Percentiles rank a stretch among this genome's conserved stretches.
phyloP scores from a whole-genome alignment of 1,140 invertebrate species.

The Scylla paramamosain region DNA sequence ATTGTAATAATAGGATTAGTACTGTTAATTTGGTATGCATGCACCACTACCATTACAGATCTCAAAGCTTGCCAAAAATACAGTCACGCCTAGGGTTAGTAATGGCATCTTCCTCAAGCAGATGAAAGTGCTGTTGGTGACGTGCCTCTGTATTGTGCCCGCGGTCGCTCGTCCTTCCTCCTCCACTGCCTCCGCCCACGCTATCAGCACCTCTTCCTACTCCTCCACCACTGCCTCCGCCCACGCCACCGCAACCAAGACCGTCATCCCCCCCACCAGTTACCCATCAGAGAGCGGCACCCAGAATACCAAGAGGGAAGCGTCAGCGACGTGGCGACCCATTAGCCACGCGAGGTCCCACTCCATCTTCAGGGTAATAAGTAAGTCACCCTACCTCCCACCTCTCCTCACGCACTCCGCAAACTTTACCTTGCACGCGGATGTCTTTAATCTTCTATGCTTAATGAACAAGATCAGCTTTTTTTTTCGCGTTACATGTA shows the following conservation, averaged over 20 bases:
- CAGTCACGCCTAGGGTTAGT: neutral
- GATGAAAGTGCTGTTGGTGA: neutral
- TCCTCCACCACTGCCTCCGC: no score
- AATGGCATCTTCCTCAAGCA: neutral
- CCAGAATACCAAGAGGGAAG: neutral
- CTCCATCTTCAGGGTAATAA: neutral
- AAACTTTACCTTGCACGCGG: no score
- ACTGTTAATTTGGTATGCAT: neutral
- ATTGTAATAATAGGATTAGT: neutral
- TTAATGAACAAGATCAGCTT: no score
- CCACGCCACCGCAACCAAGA: no score
- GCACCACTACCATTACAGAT: neutral
- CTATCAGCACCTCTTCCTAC: neutral
- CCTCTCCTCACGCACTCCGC: no score
- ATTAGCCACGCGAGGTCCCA: neutral
- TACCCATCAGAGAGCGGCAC: no score
- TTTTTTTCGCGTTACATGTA: no score
- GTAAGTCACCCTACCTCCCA: neutral
- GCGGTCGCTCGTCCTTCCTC: neutral
- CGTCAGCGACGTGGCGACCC: neutral
- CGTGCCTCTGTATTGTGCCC: neutral
- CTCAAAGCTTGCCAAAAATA: neutral
- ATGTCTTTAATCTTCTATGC: no score
- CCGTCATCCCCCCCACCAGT: no score
- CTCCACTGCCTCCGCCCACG: neutral